Evolutionary conservation across 2,888 invertebrate species (phyloP).

Genomic region (Dicranocentrus wangi): DNA sequence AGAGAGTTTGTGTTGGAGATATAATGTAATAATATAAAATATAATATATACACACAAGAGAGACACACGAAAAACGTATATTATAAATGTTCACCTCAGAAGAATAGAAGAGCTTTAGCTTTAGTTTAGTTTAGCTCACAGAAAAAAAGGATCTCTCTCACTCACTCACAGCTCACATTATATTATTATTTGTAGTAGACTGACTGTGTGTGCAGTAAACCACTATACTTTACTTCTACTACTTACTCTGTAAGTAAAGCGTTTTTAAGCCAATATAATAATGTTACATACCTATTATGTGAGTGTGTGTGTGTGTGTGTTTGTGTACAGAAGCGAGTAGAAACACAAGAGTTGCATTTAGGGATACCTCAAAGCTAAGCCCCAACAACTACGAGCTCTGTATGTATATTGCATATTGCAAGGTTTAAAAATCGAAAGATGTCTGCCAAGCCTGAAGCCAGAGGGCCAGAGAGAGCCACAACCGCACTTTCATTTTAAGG

Average conservation of each 20-base stretch:
- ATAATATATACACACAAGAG: slow-evolving; percentile 29
- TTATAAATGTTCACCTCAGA: no score
- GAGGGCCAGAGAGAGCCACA: slow-evolving; percentile 62
- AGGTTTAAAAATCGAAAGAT: slow-evolving; percentile 68
- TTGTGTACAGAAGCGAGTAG: no score
- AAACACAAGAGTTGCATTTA: slow-evolving; percentile 2
- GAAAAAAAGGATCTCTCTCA: neutral
- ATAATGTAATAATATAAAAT: neutral
- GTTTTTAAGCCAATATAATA: slow-evolving; percentile 41
- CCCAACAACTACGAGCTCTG: no score
- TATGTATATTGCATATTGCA: neutral
- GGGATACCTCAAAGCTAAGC: neutral
- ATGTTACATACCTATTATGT: neutral
- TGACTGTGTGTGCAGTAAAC: no score
- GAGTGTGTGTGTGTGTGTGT: neutral
- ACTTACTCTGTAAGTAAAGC: no score
- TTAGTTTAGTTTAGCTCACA: neutral
- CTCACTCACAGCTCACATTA: no score
- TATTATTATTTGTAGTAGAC: no score
- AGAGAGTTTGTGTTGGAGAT: slow-evolving; percentile 20
- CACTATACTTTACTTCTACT: no score
- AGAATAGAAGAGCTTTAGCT: no score
- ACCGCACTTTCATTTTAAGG: slow-evolving; percentile 48
- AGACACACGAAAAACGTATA: slow-evolving; percentile 26
- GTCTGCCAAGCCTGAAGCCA: slow-evolving; percentile 71